Base-by-base conservation (phyloP, 1,140 invertebrate species). In the Maconellicoccus hirsutus region DNA sequence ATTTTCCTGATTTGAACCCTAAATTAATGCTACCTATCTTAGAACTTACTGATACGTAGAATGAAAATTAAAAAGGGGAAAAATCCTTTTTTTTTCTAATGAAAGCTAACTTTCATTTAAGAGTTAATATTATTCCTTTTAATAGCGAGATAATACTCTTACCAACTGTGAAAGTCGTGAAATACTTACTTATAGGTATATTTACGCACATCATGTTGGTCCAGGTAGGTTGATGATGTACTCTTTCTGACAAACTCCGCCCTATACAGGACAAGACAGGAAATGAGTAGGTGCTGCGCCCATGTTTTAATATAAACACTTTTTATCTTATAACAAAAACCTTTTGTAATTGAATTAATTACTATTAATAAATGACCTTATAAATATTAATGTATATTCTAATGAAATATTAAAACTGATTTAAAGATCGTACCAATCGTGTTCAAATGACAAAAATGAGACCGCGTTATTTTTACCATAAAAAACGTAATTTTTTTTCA, bases 181-280 rank as follows among this genome's bases (percentile, higher is more conserved):
- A 66, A 66, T 26, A 33, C 29, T 33, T n/a, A n/a, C n/a, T n/a
- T n/a, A n/a, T n/a, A n/a, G n/a, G n/a, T n/a, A 25, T 66, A 66
- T 66, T 66, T 66, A 25, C 25, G 19, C 61, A 25, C 14, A 66
- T 66, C 8, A 66, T 66, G 61, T 66, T 66, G 61, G 25, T 66
- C 61, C 61, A 66, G 61, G 61, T 66, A 66, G 61, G 61, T 66
- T 66, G 61, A 66, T 66, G 61, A 66, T 66, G 61, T 66, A 66
- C 61, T 66, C 25, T 66, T 66, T 66, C 25, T 66, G 8, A 25
- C 22, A 23, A 25, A 66, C 61, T 66, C 61, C 61, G 61, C 61
- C 61, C 61, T 25, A 25, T 16, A 10, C 61, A 66, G 61, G 61
- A 66, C 61, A 66, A 66, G 21, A 66, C 61, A 66, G 61, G 61